Evolutionary conservation across 1,140 invertebrate genomes (phyloP).

Genomic region (Hylyphantes graminicola): DNA sequence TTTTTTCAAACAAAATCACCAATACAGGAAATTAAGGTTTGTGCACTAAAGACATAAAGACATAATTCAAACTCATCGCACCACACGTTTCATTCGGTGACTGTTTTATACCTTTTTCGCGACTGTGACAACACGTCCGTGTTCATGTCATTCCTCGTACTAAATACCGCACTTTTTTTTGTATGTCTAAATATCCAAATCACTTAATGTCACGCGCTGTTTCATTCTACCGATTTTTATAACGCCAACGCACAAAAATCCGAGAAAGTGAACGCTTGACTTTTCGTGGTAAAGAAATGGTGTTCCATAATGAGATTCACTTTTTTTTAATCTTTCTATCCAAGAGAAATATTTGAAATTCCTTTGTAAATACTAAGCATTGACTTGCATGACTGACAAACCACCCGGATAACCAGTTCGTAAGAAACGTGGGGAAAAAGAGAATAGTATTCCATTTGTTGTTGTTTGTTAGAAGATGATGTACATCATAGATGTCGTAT

Average conservation of each 20-base stretch:
- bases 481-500: too few relatives aligned
- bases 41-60: too few relatives aligned
- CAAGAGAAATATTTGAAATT: conserved; percentile 4
- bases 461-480: too few relatives aligned
- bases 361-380: neutral
- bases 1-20: too few relatives aligned
- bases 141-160: neutral
- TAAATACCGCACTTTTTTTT: neutral
- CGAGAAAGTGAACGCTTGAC: conserved; percentile 18
- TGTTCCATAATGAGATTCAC: neutral
- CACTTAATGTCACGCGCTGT: conserved; percentile 23
- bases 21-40: too few relatives aligned
- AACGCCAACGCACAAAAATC: neutral
- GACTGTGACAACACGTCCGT: neutral
- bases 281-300: conserved; percentile 1
- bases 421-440: neutral
- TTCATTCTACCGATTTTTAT: conserved; percentile 29
- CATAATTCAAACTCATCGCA: too few relatives aligned
- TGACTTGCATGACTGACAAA: neutral
- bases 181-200: conserved; percentile 15
- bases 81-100: too few relatives aligned
- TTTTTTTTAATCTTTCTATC: neutral
- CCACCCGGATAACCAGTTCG: neutral
- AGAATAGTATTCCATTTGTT: too few relatives aligned
- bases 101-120: neutral